Base-by-base conservation (phyloP, 2,888 invertebrate species). In the Pristionchus maxplancki region DNA sequence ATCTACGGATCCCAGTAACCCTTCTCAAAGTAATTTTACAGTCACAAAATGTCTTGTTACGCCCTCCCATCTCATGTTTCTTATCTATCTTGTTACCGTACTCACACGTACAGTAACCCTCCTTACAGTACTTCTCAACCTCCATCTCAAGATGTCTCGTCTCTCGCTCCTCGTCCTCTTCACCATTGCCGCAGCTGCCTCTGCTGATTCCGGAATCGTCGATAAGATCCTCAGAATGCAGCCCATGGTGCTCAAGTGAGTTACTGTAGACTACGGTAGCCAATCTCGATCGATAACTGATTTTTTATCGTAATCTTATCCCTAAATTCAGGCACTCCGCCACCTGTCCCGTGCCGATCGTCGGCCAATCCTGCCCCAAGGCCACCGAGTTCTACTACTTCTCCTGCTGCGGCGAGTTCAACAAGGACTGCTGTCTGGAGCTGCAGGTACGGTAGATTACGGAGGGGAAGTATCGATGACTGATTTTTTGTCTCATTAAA, bases 381-480 rank as follows among this genome's bases (percentile, higher is more conserved):
- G 24, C 78, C 24, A 40, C 40, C 9, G 17, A 24, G 31, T 40
- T 78, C 78, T 40, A 40, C 78, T 31, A 78, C 44, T 78, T 40
- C 40, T 15, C 15, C 5, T 78, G 78, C 44, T 78, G 78, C 31
- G 78, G 78, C 15, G 44, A 78, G 1, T n/a, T 40, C 24, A 78
- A 78, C 78, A 37, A 78, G 78, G 40, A 78, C 78, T 78, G 78
- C 78, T 78, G 78, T 40, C 11, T 20, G 40, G 24, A 64, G 31
- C 31, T 34, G 2, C 64, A 64, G 64, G 64, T 64, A 64, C 64
- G 11, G 64, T 64, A 17, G 58, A 62, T 62, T 62, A 62, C 62
- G 62, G 62, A n/a, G n/a, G n/a, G 28, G 4, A 3, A 20, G 20
- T 1, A 50, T 50, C 50, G 20, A 20, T 17, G 1, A 20, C 50